Percentiles rank a stretch among this genome's conserved stretches.
phyloP scores from a whole-genome alignment of 2,113 vertebrate species.

The Hyaena hyaena region DNA sequence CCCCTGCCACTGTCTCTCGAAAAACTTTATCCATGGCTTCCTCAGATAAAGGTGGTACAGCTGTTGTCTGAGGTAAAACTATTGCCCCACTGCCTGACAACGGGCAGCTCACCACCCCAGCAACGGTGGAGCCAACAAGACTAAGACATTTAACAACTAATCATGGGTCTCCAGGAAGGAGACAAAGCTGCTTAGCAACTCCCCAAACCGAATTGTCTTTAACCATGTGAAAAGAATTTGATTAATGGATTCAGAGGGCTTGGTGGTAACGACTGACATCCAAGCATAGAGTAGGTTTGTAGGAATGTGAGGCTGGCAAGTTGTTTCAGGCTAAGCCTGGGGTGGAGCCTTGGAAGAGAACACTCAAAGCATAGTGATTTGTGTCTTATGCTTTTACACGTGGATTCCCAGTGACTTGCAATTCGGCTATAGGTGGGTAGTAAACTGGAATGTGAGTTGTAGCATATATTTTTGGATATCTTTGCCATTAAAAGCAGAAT shows the following conservation, averaged over 20 bases:
- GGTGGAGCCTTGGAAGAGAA: neutral
- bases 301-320: neutral
- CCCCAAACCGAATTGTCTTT: neutral
- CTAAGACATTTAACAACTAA: neutral
- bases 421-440: neutral
- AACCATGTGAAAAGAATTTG: slow-evolving; percentile 46
- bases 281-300: neutral
- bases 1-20: neutral
- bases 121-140: neutral
- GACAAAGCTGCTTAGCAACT: slow-evolving; percentile 54
- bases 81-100: neutral
- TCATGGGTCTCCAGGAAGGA: neutral
- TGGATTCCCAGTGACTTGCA: neutral
- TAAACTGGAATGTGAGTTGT: neutral
- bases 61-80: neutral
- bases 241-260: slow-evolving; percentile 22
- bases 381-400: neutral
- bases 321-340: neutral
- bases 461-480: neutral
- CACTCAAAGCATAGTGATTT: neutral
- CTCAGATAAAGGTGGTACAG: neutral
- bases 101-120: neutral
- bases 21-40: neutral
- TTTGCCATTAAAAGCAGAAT: neutral
- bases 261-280: slow-evolving; percentile 17